phyloP scores from a whole-genome alignment of 2,888 invertebrate species.

The Sialis lutaria region DNA sequence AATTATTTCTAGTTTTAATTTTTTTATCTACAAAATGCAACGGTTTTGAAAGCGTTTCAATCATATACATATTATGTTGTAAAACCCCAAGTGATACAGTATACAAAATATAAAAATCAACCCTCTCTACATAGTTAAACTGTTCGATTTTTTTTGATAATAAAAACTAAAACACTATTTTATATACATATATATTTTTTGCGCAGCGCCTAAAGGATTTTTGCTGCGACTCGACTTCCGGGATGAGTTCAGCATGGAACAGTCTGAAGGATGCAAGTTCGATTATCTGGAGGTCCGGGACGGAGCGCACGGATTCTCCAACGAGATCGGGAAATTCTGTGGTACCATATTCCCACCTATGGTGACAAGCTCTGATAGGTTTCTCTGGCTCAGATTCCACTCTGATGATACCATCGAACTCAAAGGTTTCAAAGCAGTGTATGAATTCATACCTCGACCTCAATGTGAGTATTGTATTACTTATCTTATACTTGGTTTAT shows the following conservation, averaged over 20 bases:
- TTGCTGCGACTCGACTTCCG: slow-evolving; percentile 62
- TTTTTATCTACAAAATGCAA: no score
- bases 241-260: slow-evolving; percentile 59
- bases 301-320: slow-evolving; percentile 61
- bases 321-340: slow-evolving; percentile 47
- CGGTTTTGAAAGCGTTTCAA: no score
- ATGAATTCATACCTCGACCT: slow-evolving; percentile 41
- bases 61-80: no score
- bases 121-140: no score
- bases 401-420: slow-evolving; percentile 70
- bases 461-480: slow-evolving; percentile 38
- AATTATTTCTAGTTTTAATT: no score
- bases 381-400: slow-evolving; percentile 62
- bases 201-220: slow-evolving; percentile 39
- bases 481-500: background rate
- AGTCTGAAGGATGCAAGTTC: slow-evolving; percentile 47
- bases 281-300: slow-evolving; percentile 72
- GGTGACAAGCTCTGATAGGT: slow-evolving; percentile 52
- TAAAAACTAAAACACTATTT: no score
- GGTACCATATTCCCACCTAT: slow-evolving; percentile 53
- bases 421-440: slow-evolving; percentile 61
- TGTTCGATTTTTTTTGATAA: no score
- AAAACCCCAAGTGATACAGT: no score
- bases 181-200: slow-evolving; percentile 11
- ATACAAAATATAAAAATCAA: no score